phyloP scores from a whole-genome alignment of 2,888 invertebrate genomes.

The Athripsodes cinereus region DNA sequence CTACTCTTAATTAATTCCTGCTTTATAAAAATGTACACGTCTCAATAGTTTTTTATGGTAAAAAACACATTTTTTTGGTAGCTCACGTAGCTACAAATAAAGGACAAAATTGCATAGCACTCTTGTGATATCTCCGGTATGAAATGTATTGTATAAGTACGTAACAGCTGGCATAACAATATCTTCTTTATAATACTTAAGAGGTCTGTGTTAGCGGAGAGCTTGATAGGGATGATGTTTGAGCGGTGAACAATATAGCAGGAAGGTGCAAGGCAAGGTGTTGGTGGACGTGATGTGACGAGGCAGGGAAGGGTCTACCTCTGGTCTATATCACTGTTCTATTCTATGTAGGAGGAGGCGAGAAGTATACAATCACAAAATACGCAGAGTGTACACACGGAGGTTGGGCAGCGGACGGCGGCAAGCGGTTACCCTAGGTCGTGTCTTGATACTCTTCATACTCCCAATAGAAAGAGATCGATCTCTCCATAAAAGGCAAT shows the following conservation, averaged over 20 bases:
- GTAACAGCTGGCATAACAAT: constrained; percentile 21
- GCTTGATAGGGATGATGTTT: not conserved
- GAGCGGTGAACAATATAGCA: not conserved
- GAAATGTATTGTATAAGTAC: not conserved
- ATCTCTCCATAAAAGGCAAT: constrained; percentile 22
- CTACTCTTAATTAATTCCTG: too few species aligned
- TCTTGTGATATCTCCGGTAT: too few species aligned
- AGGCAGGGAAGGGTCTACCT: not conserved
- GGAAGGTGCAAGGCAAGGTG: not conserved
- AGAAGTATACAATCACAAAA: too few species aligned
- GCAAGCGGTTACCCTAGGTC: constrained; percentile 21
- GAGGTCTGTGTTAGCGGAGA: constrained; percentile 3
- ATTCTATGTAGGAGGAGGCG: too few species aligned
- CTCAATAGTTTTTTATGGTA: too few species aligned
- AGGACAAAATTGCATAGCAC: too few species aligned
- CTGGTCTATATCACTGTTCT: too few species aligned
- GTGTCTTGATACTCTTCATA: constrained; percentile 5
- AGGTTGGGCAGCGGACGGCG: constrained; percentile 3
- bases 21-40: too few species aligned
- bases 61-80: too few species aligned
- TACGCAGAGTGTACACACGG: constrained; percentile 10
- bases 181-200: constrained; percentile 10
- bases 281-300: not conserved
- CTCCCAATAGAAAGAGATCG: constrained; percentile 16
- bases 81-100: too few species aligned